Conservation (phyloP, 2,888 invertebrate species). For the Andrena praecox region DNA sequence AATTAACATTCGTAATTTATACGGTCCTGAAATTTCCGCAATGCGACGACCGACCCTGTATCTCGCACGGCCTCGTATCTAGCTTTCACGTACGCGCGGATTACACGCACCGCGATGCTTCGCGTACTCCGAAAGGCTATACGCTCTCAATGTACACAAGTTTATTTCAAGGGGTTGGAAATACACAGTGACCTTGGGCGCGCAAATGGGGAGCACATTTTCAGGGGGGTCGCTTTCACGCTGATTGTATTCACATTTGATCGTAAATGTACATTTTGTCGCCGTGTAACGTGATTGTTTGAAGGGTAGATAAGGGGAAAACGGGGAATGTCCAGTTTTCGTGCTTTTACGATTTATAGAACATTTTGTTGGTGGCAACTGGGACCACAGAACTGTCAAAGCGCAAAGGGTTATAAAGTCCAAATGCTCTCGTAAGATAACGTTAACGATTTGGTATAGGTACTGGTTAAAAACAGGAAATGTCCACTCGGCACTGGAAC, state of each 20-base stretch:
- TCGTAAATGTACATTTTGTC: too few relatives aligned
- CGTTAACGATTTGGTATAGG: too few relatives aligned
- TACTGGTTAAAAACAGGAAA: too few relatives aligned
- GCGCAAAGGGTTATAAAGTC: too few relatives aligned
- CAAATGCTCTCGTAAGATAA: too few relatives aligned
- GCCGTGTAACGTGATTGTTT: too few relatives aligned
- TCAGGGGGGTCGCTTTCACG: background rate
- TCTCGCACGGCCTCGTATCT: constrained; percentile 11
- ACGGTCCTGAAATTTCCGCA: constrained; percentile 70
- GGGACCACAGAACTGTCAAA: too few relatives aligned
- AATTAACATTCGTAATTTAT: constrained; percentile 69
- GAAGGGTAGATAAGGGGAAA: too few relatives aligned
- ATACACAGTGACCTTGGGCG: constrained; percentile 18
- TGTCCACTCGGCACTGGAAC: too few relatives aligned
- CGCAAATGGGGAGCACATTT: background rate
- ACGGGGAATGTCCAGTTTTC: too few relatives aligned
- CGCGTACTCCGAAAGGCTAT: constrained; percentile 34
- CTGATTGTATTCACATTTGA: background rate
- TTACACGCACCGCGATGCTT: constrained; percentile 24
- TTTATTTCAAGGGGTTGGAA: constrained; percentile 40
- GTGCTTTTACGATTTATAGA: too few relatives aligned
- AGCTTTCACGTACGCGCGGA: constrained; percentile 30
- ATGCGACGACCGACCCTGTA: constrained; percentile 55
- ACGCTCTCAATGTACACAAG: background rate
- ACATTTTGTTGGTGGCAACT: too few relatives aligned